Evolutionary conservation across 2,797 vertebrate species (phyloP), one percentile per base, ranked within the genome.

Genomic region (Saxicola maurus): DNA sequence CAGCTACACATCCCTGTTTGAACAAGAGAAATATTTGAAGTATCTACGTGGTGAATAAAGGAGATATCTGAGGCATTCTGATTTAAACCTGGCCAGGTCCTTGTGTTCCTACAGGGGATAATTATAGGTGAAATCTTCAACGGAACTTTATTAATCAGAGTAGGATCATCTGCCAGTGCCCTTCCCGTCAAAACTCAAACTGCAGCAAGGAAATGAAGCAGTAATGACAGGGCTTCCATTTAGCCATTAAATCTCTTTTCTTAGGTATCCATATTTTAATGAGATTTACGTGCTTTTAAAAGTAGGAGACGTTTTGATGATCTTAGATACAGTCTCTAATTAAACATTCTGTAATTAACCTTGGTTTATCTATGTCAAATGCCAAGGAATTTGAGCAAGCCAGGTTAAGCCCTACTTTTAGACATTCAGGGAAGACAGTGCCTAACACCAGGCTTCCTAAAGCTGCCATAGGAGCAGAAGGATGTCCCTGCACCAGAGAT

Each of bases 291-390:
- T 55, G 53, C 46, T 93, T 93, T 91, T 85, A 86, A 65, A 77
- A 43, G 76, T 51, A 87, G 82, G 79, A 91, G 65, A 68, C n/a
- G 4, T 91, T 86, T 73, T 82, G 57, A 87, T 90, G 51, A 85
- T 89, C 51, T 77, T 75, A 91, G 91, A 90, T 80, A 73, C 48
- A 89, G 84, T 30, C 51, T 93, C 46, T 93, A 76, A 92, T 88
- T 78, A 94, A 88, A 85, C 61, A 60, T 90, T 90, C 75, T 67
- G 35, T 94, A 89, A 91, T 93, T 90, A 89, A 87, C 56, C 72
- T 67, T n/a, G 51, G 31, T 66, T 93, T 66, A 89, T 51, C 87
- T 86, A 66, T 42, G 77, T 75, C 84, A 93, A 78, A 87, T 68
- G 65, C 60, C 4, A 15, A 65, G 68, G 88, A 91, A 91, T 94